Base-by-base conservation (phyloP, 2,888 invertebrate genomes). In the Strigamia transsilvanica region DNA sequence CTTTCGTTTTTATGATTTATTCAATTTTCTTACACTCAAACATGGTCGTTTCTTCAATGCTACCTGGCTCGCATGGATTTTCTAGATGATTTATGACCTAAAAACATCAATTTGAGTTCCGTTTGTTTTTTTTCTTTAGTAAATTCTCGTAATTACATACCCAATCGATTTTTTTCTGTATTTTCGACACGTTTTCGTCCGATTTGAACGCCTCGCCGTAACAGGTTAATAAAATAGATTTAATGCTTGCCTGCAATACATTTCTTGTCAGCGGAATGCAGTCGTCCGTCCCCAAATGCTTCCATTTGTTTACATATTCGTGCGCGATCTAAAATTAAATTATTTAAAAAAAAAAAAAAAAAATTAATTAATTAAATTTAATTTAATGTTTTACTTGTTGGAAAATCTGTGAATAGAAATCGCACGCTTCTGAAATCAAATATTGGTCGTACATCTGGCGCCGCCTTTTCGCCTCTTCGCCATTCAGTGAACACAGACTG, bases 261-360 rank as follows among this genome's bases (percentile, higher is more conserved):
- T 61, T 18, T 61, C 61, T 15, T 2, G 61, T 61, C 18, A 61
- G 6, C 3, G 61, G 61, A 61, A 61, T 61, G 61, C 61, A 61
- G 21, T 61, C 61, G 12, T 78, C 78, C 3, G 2, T 7, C 32
- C 32, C 78, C n/a, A 32, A 78, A 38, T 27, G 18, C 21, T 78
- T 78, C 78, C 78, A 78, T 78, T 78, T 78, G 18, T 78, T 38
- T 3, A 78, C 18, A 32, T 38, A 18, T 27, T 78, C 78, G 3
- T 78, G 78, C 9, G 78, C 78, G 32, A 78, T 38, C 78, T 78
- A 2, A 27, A 38, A 78, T 15, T 32, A 7, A 27, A 38, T 27
- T n/a, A n/a, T n/a, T n/a, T n/a, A n/a, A n/a, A n/a, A n/a, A n/a
- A n/a, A n/a, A n/a, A n/a, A n/a, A n/a, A n/a, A n/a, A n/a, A n/a